These are phyloP conservation scores for Oreohelix idahoensis DNA, from an alignment of 1,140 invertebrate genomes.

Conservation along the genomic window DNA sequence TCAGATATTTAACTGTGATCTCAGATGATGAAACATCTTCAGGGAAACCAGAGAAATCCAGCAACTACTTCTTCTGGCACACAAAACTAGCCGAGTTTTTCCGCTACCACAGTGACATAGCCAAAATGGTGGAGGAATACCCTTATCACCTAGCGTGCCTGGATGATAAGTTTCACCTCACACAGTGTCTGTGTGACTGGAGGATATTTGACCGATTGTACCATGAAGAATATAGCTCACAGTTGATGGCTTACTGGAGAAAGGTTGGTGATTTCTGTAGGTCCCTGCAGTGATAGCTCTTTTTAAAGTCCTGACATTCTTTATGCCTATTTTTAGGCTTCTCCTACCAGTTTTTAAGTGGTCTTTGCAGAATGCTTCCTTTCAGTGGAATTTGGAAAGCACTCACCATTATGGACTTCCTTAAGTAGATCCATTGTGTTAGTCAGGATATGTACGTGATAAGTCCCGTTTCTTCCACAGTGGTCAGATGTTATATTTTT, in stretches of 20 bases:
- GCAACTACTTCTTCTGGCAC: constrained; percentile 69
- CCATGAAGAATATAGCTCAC: constrained; percentile 69
- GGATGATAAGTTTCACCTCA: constrained; percentile 64
- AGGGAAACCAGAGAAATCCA: constrained; percentile 57
- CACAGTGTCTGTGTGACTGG: constrained; percentile 68
- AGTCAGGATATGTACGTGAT: no score
- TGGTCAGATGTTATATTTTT: no score
- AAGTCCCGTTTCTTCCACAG: no score
- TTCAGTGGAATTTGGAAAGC: no score
- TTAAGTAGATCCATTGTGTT: no score
- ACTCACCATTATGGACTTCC: no score
- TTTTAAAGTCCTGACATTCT: no score
- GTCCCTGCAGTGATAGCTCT: background rate
- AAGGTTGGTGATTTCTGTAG: constrained; percentile 53
- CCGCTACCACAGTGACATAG: constrained; percentile 55
- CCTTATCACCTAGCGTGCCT: constrained; percentile 66
- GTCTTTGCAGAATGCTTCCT: no score
- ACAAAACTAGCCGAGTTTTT: constrained; percentile 67
- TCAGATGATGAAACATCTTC: constrained; percentile 50
- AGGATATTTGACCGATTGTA: constrained; percentile 68
- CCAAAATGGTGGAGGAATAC: constrained; percentile 69
- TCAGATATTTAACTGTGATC: constrained; percentile 33
- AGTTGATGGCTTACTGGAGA: constrained; percentile 68
- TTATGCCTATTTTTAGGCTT: no score
- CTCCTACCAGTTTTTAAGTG: no score